Evolutionary conservation across 1,140 invertebrate species (phyloP).

Genomic region (Akabosia matsudoensis): DNA sequence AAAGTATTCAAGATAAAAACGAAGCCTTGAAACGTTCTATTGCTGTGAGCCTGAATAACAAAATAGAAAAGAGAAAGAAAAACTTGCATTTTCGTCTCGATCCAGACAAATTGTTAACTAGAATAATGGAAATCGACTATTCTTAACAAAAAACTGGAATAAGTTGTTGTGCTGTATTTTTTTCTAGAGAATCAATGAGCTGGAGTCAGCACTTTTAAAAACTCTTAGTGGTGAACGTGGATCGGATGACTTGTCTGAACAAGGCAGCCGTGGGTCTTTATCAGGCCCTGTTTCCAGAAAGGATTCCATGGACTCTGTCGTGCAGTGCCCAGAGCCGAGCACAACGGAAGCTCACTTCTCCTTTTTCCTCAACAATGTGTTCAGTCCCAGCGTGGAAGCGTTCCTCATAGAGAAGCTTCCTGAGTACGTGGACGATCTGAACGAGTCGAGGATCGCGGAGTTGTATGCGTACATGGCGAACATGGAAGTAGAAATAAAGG

Average conservation of each 20-base stretch:
- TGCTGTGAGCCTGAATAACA: background rate
- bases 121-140: no score
- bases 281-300: background rate
- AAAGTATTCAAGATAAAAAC: slow-evolving; percentile 1
- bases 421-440: background rate
- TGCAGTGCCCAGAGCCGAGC: background rate
- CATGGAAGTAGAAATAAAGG: background rate
- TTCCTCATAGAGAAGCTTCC: background rate
- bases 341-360: background rate
- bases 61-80: background rate
- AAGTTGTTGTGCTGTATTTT: no score
- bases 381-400: background rate
- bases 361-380: background rate
- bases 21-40: slow-evolving; percentile 4
- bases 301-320: no score
- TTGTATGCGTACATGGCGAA: background rate
- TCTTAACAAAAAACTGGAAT: no score
- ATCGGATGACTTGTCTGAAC: no score
- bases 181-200: background rate
- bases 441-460: background rate
- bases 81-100: background rate
- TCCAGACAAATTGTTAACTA: no score
- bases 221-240: background rate
- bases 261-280: background rate
- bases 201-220: background rate